A percentile compares a stretch with the other conserved stretches of the same genome.
Conservation (phyloP, 2,113 vertebrate species). For the Nesogale talazaci region DNA sequence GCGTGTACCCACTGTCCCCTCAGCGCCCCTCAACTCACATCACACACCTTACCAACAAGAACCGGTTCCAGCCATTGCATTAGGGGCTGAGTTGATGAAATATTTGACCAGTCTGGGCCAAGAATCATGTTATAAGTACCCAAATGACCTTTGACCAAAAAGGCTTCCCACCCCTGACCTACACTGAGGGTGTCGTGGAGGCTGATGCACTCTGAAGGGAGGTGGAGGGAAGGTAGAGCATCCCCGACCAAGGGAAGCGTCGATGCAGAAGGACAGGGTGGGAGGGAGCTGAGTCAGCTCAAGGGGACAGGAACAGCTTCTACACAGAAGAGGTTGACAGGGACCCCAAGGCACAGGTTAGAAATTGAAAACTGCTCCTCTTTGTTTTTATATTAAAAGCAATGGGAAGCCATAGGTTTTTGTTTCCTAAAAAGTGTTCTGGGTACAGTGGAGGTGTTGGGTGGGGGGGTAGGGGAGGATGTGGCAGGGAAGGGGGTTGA, state of each 20-base stretch:
- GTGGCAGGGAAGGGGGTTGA: fast-evolving
- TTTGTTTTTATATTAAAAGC: neutral
- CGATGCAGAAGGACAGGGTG: neutral
- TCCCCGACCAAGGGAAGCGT: neutral
- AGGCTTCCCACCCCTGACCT: no score
- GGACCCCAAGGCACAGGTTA: neutral
- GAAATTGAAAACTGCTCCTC: neutral
- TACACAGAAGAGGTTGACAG: neutral
- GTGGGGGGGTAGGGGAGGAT: neutral
- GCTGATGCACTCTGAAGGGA: neutral
- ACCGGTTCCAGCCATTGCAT: no score
- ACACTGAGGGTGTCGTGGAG: neutral
- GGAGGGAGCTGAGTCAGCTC: neutral
- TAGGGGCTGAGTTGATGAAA: no score
- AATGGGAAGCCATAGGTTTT: neutral
- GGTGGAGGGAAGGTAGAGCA: neutral
- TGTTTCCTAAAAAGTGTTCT: neutral
- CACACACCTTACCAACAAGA: no score
- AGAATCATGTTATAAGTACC: no score
- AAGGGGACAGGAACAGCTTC: neutral
- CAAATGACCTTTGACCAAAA: no score
- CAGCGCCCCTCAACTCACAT: no score
- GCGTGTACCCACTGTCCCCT: no score
- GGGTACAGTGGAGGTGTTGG: neutral
- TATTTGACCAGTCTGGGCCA: no score